phyloP scores from a whole-genome alignment of 2,888 invertebrate genomes.

The Orchesella flavescens region DNA sequence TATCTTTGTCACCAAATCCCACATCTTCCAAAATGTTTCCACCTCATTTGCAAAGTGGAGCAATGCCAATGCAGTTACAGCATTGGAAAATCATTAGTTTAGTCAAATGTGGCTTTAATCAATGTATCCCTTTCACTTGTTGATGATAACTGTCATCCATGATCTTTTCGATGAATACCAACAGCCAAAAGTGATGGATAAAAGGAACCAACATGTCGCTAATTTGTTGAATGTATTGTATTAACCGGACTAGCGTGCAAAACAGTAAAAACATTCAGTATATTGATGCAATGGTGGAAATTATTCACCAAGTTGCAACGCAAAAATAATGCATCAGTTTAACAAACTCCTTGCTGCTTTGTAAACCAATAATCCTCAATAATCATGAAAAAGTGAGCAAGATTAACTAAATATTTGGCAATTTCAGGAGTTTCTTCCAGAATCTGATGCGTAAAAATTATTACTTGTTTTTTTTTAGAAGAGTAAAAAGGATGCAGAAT shows the following conservation, averaged over 20 bases:
- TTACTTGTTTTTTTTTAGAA: too few species aligned
- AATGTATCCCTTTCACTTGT: slow-evolving; percentile 34
- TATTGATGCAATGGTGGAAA: not conserved
- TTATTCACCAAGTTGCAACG: not conserved
- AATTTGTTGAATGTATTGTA: slow-evolving; percentile 40
- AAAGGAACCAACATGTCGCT: slow-evolving; percentile 53
- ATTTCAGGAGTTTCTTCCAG: too few species aligned
- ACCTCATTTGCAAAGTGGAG: too few species aligned
- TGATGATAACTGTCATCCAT: slow-evolving; percentile 53
- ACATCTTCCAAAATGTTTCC: slow-evolving; percentile 14
- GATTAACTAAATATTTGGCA: too few species aligned
- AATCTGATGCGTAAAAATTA: too few species aligned
- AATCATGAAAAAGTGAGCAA: too few species aligned
- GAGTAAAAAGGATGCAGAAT: too few species aligned
- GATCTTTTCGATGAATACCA: slow-evolving; percentile 45
- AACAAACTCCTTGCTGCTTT: too few species aligned
- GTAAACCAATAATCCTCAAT: too few species aligned
- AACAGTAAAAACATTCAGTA: slow-evolving; percentile 49
- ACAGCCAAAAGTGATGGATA: slow-evolving; percentile 56
- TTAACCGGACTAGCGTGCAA: slow-evolving; percentile 20
- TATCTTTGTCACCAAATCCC: slow-evolving; percentile 26
- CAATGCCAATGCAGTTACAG: not conserved
- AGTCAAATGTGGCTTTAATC: slow-evolving; percentile 1
- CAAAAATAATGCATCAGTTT: too few species aligned
- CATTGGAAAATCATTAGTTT: not conserved